phyloP scores from a whole-genome alignment of 2,888 invertebrate species.

The Heterodera filipjevi region DNA sequence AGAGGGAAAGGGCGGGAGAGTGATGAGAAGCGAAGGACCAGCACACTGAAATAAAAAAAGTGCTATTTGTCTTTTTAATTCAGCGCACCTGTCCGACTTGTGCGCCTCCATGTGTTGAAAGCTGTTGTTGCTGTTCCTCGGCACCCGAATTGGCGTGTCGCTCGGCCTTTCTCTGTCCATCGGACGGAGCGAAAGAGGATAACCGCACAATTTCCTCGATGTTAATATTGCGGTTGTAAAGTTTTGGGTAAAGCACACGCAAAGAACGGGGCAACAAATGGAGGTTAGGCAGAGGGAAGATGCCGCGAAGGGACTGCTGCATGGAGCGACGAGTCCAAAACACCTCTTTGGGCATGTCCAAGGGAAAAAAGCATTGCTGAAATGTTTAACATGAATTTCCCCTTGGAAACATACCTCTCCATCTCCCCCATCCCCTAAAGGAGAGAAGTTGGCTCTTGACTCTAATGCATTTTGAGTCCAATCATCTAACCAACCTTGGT shows the following conservation, averaged over 20 bases:
- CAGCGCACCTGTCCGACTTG: neutral
- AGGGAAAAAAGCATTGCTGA: conserved; percentile 57
- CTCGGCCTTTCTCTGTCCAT: neutral
- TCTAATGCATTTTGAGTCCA: too few species aligned
- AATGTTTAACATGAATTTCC: too few species aligned
- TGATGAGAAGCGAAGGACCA: neutral
- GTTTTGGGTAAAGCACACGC: conserved; percentile 43
- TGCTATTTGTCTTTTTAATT: too few species aligned
- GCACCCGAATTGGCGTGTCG: neutral
- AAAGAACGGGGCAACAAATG: conserved; percentile 46
- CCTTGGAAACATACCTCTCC: too few species aligned
- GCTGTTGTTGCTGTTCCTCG: neutral
- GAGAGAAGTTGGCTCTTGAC: too few species aligned
- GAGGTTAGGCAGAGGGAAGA: conserved; percentile 52
- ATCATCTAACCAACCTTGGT: too few species aligned
- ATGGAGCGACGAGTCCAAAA: conserved; percentile 51
- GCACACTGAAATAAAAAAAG: neutral
- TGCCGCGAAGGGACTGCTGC: conserved; percentile 43
- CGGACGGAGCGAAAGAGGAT: neutral
- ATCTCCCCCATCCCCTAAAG: too few species aligned
- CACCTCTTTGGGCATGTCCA: conserved; percentile 52
- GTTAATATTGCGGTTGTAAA: neutral
- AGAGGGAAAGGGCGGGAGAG: neutral
- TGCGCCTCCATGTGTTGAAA: neutral
- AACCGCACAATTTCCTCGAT: neutral